Evolutionary conservation across 2,888 invertebrate species (phyloP).

Genomic region (Tipula vernalis): DNA sequence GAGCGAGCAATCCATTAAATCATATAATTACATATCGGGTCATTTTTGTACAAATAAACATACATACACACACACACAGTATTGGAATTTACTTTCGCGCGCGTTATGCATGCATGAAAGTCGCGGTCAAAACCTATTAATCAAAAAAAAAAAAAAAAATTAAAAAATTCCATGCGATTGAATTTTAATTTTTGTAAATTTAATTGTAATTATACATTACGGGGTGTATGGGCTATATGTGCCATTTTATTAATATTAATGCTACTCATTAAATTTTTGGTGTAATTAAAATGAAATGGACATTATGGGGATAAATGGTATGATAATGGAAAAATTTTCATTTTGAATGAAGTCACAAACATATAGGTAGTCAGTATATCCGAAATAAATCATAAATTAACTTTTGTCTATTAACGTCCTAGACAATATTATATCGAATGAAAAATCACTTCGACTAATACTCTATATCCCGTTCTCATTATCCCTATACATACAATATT

Average conservation of each 20-base stretch:
- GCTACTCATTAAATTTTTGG: neutral
- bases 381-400: neutral
- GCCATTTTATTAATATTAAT: neutral
- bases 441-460: neutral
- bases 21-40: neutral
- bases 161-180: neutral
- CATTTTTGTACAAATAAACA: neutral
- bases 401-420: neutral
- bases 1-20: neutral
- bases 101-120: neutral
- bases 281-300: neutral
- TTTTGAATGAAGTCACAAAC: neutral
- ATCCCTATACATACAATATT: neutral
- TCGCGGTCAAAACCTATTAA: neutral
- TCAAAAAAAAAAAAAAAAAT: neutral
- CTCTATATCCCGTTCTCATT: neutral
- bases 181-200: neutral
- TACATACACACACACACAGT: neutral
- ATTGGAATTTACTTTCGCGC: neutral
- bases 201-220: neutral
- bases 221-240: neutral
- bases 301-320: neutral
- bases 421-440: neutral
- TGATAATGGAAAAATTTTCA: neutral
- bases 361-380: neutral